Evolutionary conservation across 2,888 invertebrate species (phyloP).

Genomic region (Calameuta pallipes): DNA sequence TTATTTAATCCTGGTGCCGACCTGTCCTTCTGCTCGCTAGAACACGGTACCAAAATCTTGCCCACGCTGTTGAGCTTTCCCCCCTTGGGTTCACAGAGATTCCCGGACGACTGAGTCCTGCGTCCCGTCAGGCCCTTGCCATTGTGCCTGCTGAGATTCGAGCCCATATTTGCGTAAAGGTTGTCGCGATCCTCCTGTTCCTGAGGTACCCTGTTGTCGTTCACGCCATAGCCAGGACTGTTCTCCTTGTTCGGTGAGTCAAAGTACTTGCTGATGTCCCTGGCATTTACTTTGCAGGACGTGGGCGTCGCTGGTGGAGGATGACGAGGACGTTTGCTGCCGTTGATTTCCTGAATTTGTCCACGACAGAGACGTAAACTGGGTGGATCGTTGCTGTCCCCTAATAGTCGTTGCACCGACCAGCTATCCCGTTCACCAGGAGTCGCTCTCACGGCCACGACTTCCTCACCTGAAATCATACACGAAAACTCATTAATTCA

Average conservation of each 20-base stretch:
- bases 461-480: slow-evolving; percentile 57
- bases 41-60: slow-evolving; percentile 61
- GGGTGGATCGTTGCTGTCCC: slow-evolving; percentile 34
- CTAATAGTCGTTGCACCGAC: slow-evolving; percentile 41
- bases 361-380: slow-evolving; percentile 40
- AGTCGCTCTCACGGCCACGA: slow-evolving; percentile 44
- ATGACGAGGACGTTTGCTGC: slow-evolving; percentile 34
- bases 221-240: slow-evolving; percentile 50
- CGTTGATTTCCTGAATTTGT: slow-evolving; percentile 38
- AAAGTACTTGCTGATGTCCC: slow-evolving; percentile 54
- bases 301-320: slow-evolving; percentile 42
- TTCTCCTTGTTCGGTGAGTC: slow-evolving; percentile 59
- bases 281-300: slow-evolving; percentile 51
- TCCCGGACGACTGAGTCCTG: slow-evolving; percentile 79
- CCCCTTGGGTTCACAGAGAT: slow-evolving; percentile 74
- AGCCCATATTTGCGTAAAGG: slow-evolving; percentile 73
- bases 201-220: slow-evolving; percentile 17
- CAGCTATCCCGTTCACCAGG: slow-evolving; percentile 45
- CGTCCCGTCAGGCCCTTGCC: slow-evolving; percentile 78
- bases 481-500: neutral
- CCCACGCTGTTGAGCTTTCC: slow-evolving; percentile 58
- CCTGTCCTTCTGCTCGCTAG: slow-evolving; percentile 56
- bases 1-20: slow-evolving; percentile 25
- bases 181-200: slow-evolving; percentile 7
- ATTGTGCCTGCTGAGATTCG: slow-evolving; percentile 82